Base-by-base conservation (phyloP, 2,113 vertebrate species). In the Astatoreochromis straeleni region DNA sequence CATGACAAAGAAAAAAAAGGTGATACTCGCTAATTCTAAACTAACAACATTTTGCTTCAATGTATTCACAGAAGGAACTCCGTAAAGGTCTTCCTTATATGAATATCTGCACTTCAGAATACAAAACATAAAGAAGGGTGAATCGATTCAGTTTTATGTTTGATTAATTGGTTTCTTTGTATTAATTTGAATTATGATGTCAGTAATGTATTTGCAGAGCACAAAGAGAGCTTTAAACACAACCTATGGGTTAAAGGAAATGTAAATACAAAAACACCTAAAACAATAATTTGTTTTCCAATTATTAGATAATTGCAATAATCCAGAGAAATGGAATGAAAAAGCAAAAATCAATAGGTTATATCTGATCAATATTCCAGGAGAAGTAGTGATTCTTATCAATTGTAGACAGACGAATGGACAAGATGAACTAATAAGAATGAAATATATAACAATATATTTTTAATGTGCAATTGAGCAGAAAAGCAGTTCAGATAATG, bases 141-240 rank as follows among this genome's bases (percentile, higher is more conserved):
- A 70, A 5, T 40, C 7, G 5, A 42, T 40, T 40, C n/a, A 70
- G 7, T 70, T 42, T 40, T 70, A 24, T 70, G 33, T 65, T 65
- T 65, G 7, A 42, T 1, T 42, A 42, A 42, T 26, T 24, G 2
- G 2, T 70, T 16, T 24, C 12, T 42, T 70, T 70, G 1, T 40
- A 24, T 0, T 42, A 0, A 70, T 70, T 40, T 2, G n/a, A 70
- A 14, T 9, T 70, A 9, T 42, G n/a, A 70, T 70, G 3, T 70
- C 5, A 14, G 38, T 42, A 0, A 70, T 42, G n/a, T 70, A 24
- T 70, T 70, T 21, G n/a, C n/a, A 24, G 12, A 70, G 65, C 35
- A 42, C 65, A 70, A 13, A 42, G 11, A 70, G 1, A 21, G 2
- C 35, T 70, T 70, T 42, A 70, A 70, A 60, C 29, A 11, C 57